Base-by-base conservation (phyloP, 2,113 vertebrate genomes). In the Odontophorus gujanensis region DNA sequence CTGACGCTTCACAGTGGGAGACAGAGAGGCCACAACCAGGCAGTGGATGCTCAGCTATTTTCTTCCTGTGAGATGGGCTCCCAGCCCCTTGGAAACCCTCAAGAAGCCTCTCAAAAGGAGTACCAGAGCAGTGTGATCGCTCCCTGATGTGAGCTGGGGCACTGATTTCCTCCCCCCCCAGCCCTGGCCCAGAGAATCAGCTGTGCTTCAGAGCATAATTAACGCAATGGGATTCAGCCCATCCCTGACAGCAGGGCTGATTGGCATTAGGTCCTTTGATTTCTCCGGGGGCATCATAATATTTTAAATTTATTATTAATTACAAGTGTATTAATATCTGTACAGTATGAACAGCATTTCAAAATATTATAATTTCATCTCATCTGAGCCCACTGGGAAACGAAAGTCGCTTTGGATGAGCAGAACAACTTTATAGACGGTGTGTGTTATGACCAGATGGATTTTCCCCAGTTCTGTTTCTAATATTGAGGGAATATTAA, bases 291-390 rank as follows among this genome's bases (percentile, higher is more conserved):
- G 47, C 2, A 0, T 85, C 72, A 61, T 95, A 87, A 83, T 92
- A 91, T 94, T 90, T 95, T 72, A 91, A 95, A 91, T 65, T 78
- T 93, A 53, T 71, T 92, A 85, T 94, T 96, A 95, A 91, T 95
- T 96, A 86, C 94, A 92, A 72, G 48, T 84, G 21, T 91, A 81
- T 92, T 96, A 91, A 95, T 93, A 69, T 95, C 85, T 13, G 28
- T 88, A 75, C 85, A 81, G 26, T 61, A 83, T 94, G 95, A 91
- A 50, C 68, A 83, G n/a, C 86, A 96, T 95, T 95, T 95, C 68
- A 83, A 92, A 92, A 89, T 95, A 91, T 79, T 83, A 62, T 53
- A 83, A 93, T 97, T 96, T 96, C 85, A 78, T 85, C 57, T 30
- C 78, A 11, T 65, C 80, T 0, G 0, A 88, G 55, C 58, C 21